These are phyloP conservation scores for Drosophila niveifrons DNA, from an alignment of 2,888 invertebrate genomes.

Conservation along the genomic window DNA sequence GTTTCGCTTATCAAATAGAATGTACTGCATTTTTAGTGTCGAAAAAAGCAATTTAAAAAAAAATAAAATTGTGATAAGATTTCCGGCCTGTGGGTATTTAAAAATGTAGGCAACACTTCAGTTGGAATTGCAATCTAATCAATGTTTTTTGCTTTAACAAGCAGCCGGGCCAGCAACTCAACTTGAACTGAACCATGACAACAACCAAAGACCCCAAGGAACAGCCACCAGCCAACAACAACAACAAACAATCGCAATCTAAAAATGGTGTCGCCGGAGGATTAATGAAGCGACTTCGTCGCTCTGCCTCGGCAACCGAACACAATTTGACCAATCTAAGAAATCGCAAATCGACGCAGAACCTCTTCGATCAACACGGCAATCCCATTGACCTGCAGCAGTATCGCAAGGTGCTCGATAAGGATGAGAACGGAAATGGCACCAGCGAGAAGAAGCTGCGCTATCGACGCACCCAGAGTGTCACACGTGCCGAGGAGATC, in stretches of 20 bases:
- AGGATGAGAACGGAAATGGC: slow-evolving; percentile 75
- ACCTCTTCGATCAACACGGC: slow-evolving; percentile 81
- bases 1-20: slow-evolving; percentile 45
- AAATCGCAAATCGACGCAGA: slow-evolving; percentile 79
- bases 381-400: slow-evolving; percentile 76
- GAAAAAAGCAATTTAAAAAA: slow-evolving; percentile 5
- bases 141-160: slow-evolving; percentile 12
- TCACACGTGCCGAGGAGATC: slow-evolving; percentile 95
- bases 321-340: slow-evolving; percentile 75
- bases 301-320: slow-evolving; percentile 82
- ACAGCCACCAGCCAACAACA: slow-evolving; percentile 31
- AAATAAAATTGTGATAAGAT: slow-evolving; percentile 53
- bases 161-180: slow-evolving; percentile 23
- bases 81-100: slow-evolving; percentile 19
- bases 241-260: slow-evolving; percentile 9
- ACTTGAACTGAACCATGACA: slow-evolving; percentile 50
- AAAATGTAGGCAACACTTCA: slow-evolving; percentile 26
- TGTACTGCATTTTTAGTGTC: slow-evolving; percentile 38
- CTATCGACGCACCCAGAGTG: slow-evolving; percentile 92
- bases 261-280: slow-evolving; percentile 62
- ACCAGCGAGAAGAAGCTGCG: slow-evolving; percentile 86
- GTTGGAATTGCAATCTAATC: slow-evolving; percentile 26
- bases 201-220: slow-evolving; percentile 67
- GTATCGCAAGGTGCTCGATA: slow-evolving; percentile 79
- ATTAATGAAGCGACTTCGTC: slow-evolving; percentile 73